phyloP scores from a whole-genome alignment of 37 sponge, comb jelly and placozoan genomes.

The Tethya wilhelma region DNA sequence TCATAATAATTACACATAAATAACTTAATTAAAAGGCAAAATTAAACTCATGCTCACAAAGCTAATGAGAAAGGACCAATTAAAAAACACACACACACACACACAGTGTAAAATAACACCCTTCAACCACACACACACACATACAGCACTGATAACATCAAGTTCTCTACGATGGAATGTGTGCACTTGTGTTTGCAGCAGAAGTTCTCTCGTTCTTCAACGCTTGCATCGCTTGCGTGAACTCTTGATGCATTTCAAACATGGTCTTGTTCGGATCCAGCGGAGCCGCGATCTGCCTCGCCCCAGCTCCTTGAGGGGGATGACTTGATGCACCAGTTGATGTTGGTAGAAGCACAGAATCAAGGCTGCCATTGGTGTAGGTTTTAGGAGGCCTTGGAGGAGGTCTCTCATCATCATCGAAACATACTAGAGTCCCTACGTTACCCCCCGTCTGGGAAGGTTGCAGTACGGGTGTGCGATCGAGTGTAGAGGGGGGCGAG shows the following conservation, averaged over 20 bases:
- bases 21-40: background rate
- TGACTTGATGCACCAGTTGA: background rate
- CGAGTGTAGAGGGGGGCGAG: conserved; percentile 38
- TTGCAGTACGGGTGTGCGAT: conserved; percentile 27
- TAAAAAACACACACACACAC: too few species aligned
- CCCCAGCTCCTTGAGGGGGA: conserved; percentile 6
- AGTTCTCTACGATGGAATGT: background rate
- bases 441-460: background rate
- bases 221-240: conserved; percentile 48
- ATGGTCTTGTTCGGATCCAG: conserved; percentile 35
- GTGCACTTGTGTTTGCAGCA: conserved; percentile 3
- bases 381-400: background rate
- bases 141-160: background rate
- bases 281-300: conserved; percentile 30
- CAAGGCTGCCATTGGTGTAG: background rate
- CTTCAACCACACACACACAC: conserved; percentile 20
- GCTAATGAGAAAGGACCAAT: too few species aligned
- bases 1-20: background rate
- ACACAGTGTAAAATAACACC: background rate
- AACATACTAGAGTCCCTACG: background rate
- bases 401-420: background rate
- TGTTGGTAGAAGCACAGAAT: background rate
- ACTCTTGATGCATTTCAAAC: conserved; percentile 55
- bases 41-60: too few species aligned
- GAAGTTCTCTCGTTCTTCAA: conserved; percentile 26